phyloP scores from a whole-genome alignment of 2,797 vertebrate species.

The Hybognathus amarus region DNA sequence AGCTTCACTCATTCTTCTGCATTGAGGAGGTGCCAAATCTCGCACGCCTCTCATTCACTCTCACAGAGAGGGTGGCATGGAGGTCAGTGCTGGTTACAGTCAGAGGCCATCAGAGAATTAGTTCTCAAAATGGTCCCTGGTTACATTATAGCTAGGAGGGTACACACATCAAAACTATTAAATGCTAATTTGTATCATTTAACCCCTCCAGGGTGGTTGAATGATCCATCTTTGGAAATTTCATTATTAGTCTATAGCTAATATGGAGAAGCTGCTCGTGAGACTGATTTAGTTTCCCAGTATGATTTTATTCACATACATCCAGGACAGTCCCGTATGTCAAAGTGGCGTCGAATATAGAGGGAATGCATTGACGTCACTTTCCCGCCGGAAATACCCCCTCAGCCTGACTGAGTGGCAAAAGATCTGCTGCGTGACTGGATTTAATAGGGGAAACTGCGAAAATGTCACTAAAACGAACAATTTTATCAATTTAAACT shows the following conservation, averaged over 20 bases:
- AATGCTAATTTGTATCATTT: neutral
- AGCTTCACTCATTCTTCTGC: slow-evolving; percentile 70
- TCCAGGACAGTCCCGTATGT: neutral
- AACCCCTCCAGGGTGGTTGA: too few relatives aligned
- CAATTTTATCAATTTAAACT: too few relatives aligned
- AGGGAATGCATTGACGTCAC: too few relatives aligned
- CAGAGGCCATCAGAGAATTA: neutral
- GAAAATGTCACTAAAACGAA: too few relatives aligned
- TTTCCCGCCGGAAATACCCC: too few relatives aligned
- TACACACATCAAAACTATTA: neutral
- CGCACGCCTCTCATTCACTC: slow-evolving; percentile 69
- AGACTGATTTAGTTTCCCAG: neutral
- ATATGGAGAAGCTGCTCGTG: neutral
- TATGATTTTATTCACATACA: neutral
- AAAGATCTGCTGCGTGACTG: too few relatives aligned
- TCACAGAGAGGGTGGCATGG: slow-evolving; percentile 56
- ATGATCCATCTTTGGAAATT: neutral
- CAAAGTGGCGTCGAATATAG: neutral
- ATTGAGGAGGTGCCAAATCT: slow-evolving; percentile 77
- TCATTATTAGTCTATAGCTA: neutral
- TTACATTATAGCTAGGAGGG: neutral
- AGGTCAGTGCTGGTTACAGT: slow-evolving; percentile 38
- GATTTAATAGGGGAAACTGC: too few relatives aligned
- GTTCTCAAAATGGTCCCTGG: neutral
- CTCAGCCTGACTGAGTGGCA: too few relatives aligned